Base-by-base conservation (phyloP, 2,797 vertebrate species). In the Gymnoscopelus braueri region DNA sequence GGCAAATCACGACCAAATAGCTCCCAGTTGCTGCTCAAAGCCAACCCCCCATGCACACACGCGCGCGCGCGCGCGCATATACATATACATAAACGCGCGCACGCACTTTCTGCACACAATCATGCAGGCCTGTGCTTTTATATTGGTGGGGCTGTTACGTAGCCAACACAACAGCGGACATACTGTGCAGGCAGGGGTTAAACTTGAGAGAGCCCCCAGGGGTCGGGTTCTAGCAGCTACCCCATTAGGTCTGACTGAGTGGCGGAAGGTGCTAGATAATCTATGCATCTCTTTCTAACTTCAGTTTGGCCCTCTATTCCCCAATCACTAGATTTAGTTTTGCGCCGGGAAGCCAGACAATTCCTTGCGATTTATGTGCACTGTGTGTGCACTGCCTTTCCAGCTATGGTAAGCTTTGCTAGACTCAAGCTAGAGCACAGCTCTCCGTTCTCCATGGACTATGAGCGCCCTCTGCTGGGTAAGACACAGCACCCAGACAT, bases 141-240 rank as follows among this genome's bases (percentile, higher is more conserved):
- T 39, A 39, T 60, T 51, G 47, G 67, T 11, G 74, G 57, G 78
- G 69, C 39, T 74, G 44, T 51, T 61, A 57, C 52, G 71, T 53
- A 58, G 61, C 29, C 47, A 65, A 51, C 62, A 79, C 71, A 84
- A 47, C 48, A 54, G 62, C 63, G 64, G 77, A 75, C 80, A 71
- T 58, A 56, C 63, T 78, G 87, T 74, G 70, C 89, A 84, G n/a
- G 83, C 68, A 91, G 65, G 90, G 90, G 87, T 92, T 91, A 91
- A 88, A 84, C 86, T 84, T 82, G 65, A 59, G 62, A 80, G 82
- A 83, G 69, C 73, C 87, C 88, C 77, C 71, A 69, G 86, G 86
- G 24, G 85, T 88, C 76, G 82, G 80, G 77, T 86, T 88, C 83
- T 84, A 85, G 86, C 69, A 67, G 70, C 72, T 78, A 61, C 51